Evolutionary conservation across 2,888 invertebrate species (phyloP), one percentile per base, ranked within the genome.

Genomic region (Lathronympha strigana): DNA sequence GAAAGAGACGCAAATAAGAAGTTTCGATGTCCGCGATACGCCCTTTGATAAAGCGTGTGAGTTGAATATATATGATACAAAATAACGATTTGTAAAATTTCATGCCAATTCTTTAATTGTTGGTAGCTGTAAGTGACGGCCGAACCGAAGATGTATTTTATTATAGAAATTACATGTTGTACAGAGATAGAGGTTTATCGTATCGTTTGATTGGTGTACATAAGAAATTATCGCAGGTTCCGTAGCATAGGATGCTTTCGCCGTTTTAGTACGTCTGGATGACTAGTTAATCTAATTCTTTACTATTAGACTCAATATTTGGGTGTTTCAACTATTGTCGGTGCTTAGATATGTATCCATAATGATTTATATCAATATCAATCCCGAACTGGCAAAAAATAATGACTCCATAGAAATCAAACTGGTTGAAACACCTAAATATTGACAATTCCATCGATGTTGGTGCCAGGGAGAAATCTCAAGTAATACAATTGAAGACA

Each of bases 161-260:
- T 23, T 79, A 76, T 76, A 80, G 54, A 66, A 81, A 79, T 80
- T 80, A 78, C 73, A 75, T 71, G 78, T 62, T 90, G 90, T 90
- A 90, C 88, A 90, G 90, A 90, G 86, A 89, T 58, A 67, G 21
- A 58, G 47, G 33, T 61, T 62, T 55, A 58, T 53, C 36, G 53
- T 58, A 60, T 62, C 57, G 62, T 62, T 67, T 66, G 28, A 50
- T 45, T 82, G 85, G 82, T 84, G 86, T 79, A 83, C 81, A 81
- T 73, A 84, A 78, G 50, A 72, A 68, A 77, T 80, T 79, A 73
- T 80, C 78, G 71, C 73, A 70, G 73, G 77, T 71, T 68, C 72
- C 19, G 21, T 54, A 55, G 49, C 49, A 15, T 60, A 54, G 31
- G 57, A 31, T 25, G 57, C 50, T 58, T 63, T 31, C 15, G 49